Evolutionary conservation across 2,888 invertebrate species (phyloP).

Genomic region (Adelognathus sp.): DNA sequence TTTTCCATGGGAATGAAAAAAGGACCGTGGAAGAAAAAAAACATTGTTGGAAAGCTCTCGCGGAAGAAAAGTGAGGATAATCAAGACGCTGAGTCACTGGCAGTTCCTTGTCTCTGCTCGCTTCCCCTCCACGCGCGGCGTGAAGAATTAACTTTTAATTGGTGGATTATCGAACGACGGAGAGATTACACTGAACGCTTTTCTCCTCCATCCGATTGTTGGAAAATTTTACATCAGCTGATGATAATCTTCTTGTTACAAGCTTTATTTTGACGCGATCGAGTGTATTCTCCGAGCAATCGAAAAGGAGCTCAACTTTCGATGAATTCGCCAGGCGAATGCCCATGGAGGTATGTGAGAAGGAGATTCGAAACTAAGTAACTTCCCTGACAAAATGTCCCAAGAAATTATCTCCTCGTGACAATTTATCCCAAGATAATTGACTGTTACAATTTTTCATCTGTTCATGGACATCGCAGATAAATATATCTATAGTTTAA

Average conservation of each 20-base stretch:
- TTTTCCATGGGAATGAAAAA: not conserved
- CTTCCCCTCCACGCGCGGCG: conserved; percentile 48
- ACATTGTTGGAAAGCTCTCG: not conserved
- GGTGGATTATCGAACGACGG: conserved; percentile 23
- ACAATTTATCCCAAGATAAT: too few relatives aligned
- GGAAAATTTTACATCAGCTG: not conserved
- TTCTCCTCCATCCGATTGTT: not conserved
- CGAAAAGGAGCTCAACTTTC: not conserved
- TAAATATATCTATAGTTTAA: too few relatives aligned
- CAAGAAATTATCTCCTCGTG: too few relatives aligned
- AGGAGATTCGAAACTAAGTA: too few relatives aligned
- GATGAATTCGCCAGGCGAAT: not conserved
- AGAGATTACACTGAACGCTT: not conserved
- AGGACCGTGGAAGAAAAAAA: not conserved
- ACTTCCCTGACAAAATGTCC: too few relatives aligned
- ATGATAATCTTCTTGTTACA: too few relatives aligned
- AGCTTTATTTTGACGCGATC: too few relatives aligned
- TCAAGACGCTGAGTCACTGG: conserved; percentile 9
- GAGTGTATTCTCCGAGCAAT: too few relatives aligned
- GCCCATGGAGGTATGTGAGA: too few relatives aligned
- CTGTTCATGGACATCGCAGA: too few relatives aligned
- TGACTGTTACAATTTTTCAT: too few relatives aligned
- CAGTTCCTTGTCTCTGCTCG: conserved; percentile 11
- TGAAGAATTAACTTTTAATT: conserved; percentile 40
- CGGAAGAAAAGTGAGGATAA: conserved; percentile 12